Conservation (phyloP, 2,888 invertebrate species). For the Heliconius ismenius region DNA sequence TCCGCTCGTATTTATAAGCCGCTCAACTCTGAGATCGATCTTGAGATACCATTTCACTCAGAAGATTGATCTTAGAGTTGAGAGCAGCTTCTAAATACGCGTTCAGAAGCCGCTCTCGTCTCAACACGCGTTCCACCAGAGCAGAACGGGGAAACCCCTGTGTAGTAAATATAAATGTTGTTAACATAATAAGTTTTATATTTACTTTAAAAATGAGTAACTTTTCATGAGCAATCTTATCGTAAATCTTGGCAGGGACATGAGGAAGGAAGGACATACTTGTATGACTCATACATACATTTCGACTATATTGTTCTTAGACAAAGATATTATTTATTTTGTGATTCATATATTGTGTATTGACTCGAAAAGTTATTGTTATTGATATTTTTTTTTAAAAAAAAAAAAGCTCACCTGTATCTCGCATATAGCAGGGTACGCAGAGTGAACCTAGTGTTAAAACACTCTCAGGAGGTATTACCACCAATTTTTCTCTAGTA, state of each 20-base stretch:
- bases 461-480: no score
- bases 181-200: background rate
- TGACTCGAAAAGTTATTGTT: background rate
- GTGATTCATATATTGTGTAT: constrained; percentile 7
- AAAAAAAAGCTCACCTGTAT: background rate
- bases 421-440: background rate
- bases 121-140: background rate
- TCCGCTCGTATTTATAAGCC: no score
- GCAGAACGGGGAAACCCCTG: background rate
- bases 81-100: no score
- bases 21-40: no score
- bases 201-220: constrained; percentile 3
- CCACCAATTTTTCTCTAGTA: no score
- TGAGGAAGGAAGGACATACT: background rate
- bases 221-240: background rate
- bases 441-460: background rate
- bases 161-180: background rate
- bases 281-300: constrained; percentile 14
- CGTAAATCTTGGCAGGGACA: constrained; percentile 20
- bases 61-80: no score
- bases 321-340: constrained; percentile 9
- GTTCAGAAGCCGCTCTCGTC: no score
- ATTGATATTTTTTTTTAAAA: background rate
- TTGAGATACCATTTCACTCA: no score
- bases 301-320: constrained; percentile 11